phyloP scores from a whole-genome alignment of 1,140 invertebrate genomes.

The Nomia melanderi region DNA sequence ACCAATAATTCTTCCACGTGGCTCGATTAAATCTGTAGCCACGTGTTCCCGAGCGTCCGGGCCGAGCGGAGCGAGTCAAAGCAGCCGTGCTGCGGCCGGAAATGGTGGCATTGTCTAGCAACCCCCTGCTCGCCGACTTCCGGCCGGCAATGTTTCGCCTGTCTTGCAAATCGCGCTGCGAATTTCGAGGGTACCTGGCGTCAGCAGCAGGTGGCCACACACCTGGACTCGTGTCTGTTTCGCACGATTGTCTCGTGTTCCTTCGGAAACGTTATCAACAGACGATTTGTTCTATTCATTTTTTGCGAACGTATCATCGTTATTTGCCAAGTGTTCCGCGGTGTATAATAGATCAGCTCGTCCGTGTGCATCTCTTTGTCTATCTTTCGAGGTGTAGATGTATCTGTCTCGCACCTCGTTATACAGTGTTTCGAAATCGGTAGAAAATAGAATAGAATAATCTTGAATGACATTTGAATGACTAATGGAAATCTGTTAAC shows the following conservation, averaged over 20 bases:
- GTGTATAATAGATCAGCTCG: no score
- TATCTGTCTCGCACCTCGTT: no score
- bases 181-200: constrained; percentile 59
- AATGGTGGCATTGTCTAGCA: constrained; percentile 71
- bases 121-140: constrained; percentile 59
- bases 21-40: background rate
- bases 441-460: no score
- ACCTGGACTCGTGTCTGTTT: constrained; percentile 65
- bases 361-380: no score
- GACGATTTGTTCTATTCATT: constrained; percentile 19
- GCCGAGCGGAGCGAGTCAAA: constrained; percentile 40
- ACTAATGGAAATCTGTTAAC: no score
- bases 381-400: no score
- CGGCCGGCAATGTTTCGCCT: constrained; percentile 72
- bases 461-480: no score
- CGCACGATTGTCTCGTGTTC: constrained; percentile 52
- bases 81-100: constrained; percentile 65
- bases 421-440: no score
- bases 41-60: background rate
- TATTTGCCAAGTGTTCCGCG: no score
- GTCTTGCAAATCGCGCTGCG: constrained; percentile 68
- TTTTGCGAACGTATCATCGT: background rate
- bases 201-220: constrained; percentile 73
- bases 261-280: constrained; percentile 24
- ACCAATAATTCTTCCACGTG: background rate